Base-by-base conservation (phyloP, 1,140 invertebrate species). In the Drosophila elegans region DNA sequence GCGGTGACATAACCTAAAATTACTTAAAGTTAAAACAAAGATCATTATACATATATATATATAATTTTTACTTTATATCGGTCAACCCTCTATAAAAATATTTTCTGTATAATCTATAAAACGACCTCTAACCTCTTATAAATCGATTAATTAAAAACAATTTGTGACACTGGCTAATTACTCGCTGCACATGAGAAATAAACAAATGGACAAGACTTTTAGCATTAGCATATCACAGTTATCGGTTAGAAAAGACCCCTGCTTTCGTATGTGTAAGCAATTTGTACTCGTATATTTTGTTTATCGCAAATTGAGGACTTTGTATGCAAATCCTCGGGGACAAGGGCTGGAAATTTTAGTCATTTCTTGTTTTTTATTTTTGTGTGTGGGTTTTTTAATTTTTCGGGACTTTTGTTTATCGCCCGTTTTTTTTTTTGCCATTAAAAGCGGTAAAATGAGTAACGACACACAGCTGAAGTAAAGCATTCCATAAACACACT, bases 221-320 rank as follows among this genome's bases (percentile, higher is more conserved):
- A 67, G 79, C 67, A 85, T 85, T 85, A 85, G 82, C 81, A 81
- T 86, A 86, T 54, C 62, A 56, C 25, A 36, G 42, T 57, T 75
- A 64, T 66, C 59, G 12, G 16, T 46, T 10, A 12, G 16, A 12
- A 10, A 12, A 48, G 34, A 36, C n/a, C 32, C 10, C 27, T 51
- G 27, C 5, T 29, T 29, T n/a, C 6, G 45, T 48, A 53, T 71
- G 42, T 41, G 57, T 69, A 64, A 77, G 52, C 54, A 64, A 42
- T 69, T 64, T 41, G 59, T 55, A 75, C 29, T 16, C 12, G 21
- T 55, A 54, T 57, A 61, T 57, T 46, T 72, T 85, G 82, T 81
- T 81, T 85, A 86, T 81, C 82, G 69, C 38, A 9, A 64, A 46
- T 46, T 36, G 46, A 32, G 3, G 69, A 71, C 78, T 78, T 81